Percentiles rank a stretch among this genome's conserved stretches.
These are phyloP conservation scores for Lamellibrachia luymesi DNA, from an alignment of 1,140 invertebrate genomes.

Conservation along the genomic window DNA sequence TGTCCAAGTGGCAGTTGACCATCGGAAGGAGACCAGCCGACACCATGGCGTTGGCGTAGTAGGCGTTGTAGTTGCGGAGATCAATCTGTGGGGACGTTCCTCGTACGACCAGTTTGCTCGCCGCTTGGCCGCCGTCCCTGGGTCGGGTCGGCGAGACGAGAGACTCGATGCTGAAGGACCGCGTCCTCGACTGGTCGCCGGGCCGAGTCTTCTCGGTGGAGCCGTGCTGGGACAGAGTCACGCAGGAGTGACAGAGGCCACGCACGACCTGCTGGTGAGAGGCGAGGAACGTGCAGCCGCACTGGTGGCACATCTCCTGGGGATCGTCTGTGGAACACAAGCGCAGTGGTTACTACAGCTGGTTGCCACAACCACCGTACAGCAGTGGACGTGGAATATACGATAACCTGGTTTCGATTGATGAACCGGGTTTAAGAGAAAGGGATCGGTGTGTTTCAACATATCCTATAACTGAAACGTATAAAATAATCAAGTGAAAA, in stretches of 20 bases:
- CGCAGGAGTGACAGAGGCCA: neutral
- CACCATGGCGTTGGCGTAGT: slow-evolving; percentile 21
- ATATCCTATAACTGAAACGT: neutral
- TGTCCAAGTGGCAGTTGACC: neutral
- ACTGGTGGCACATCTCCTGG: neutral
- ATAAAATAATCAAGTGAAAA: neutral
- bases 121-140: neutral
- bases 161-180: slow-evolving; percentile 15
- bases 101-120: neutral
- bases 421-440: neutral
- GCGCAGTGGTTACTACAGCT: neutral
- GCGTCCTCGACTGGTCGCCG: neutral
- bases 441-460: neutral
- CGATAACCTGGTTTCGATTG: neutral
- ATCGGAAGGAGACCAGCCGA: neutral
- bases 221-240: neutral
- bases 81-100: neutral
- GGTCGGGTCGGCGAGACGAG: slow-evolving; percentile 10
- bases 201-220: neutral
- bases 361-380: neutral
- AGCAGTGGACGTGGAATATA: neutral
- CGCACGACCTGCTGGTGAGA: neutral
- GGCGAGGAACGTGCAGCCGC: neutral
- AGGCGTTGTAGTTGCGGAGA: neutral
- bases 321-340: neutral